Evolutionary conservation across 1,140 invertebrate species (phyloP), one percentile per base, ranked within the genome.

Genomic region (Monochamus saltuarius): DNA sequence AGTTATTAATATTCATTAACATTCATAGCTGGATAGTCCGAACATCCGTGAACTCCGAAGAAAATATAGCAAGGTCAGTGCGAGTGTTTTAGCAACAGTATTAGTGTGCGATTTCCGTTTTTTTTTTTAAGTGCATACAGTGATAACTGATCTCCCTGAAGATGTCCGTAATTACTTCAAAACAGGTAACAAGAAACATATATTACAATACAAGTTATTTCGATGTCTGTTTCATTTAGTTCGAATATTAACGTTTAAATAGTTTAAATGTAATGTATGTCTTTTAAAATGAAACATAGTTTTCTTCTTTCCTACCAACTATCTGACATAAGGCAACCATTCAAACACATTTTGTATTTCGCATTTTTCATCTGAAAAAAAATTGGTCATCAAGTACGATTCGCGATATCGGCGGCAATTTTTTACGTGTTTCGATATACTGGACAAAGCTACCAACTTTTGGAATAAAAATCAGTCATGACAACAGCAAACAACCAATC

Each of bases 131-230:
- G 9, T 39, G 35, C 17, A 52, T 54, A 37, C 45, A 29, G 36
- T 54, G 22, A 10, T 59, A 45, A 19, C 36, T 45, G 50, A 19
- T 51, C 1, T 22, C 16, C 29, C 9, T 7, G 46, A 38, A 49
- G 14, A 63, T 64, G 62, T 59, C 57, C 2, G 57, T 60, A 29
- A 60, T 60, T 45, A 54, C 52, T 39, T 54, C 34, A 11, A 64
- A 64, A 60, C 62, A 64, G 62, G 62, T 64, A 59, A 55, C 6
- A 42, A 0, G 11, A 57, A 17, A 47, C 34, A 14, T 10, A 6
- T 56, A 46, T 47, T 57, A 35, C 17, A 34, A 47, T 8, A 29
- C 50, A 37, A 50, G 50, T 50, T 58, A 29, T n/a, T n/a, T n/a
- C n/a, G n/a, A n/a, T n/a, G 36, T 49, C 37, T 38, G 51, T 16